Evolutionary conservation across 2,113 vertebrate species (phyloP).

Genomic region (Pandion haliaetus): DNA sequence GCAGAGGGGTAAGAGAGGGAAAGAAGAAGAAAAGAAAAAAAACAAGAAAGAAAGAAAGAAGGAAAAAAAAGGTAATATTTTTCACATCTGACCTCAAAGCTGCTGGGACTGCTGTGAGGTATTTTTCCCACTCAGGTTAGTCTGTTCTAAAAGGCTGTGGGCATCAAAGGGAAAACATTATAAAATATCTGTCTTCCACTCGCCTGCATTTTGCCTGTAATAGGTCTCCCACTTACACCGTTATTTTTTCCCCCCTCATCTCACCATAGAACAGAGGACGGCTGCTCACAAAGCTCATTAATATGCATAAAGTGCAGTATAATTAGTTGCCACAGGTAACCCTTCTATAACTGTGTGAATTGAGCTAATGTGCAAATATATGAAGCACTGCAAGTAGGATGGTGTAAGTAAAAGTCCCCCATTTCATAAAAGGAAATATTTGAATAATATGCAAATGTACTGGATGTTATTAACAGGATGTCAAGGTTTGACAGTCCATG

Average conservation of each 20-base stretch:
- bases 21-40: background rate
- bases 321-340: conserved; percentile 86
- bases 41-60: background rate
- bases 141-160: conserved; percentile 41
- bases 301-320: conserved; percentile 78
- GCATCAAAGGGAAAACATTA: conserved; percentile 60
- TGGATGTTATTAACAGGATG: conserved; percentile 84
- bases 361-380: conserved; percentile 74
- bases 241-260: conserved; percentile 58
- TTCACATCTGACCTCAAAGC: conserved; percentile 59
- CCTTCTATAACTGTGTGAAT: conserved; percentile 75
- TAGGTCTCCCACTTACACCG: conserved; percentile 64
- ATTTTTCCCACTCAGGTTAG: conserved; percentile 25
- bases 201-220: conserved; percentile 59
- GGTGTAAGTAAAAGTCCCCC: conserved; percentile 64
- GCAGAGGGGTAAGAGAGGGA: background rate
- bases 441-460: conserved; percentile 85
- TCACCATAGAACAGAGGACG: conserved; percentile 52
- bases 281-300: conserved; percentile 71
- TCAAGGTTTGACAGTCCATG: conserved; percentile 81
- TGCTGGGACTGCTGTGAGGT: conserved; percentile 45
- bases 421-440: conserved; percentile 79
- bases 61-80: background rate
- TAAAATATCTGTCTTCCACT: conserved; percentile 48
- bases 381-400: conserved; percentile 36